Percentiles rank a stretch among this genome's conserved stretches.
Conservation (phyloP, 2,888 invertebrate genomes). For the Craniophora ligustri region DNA sequence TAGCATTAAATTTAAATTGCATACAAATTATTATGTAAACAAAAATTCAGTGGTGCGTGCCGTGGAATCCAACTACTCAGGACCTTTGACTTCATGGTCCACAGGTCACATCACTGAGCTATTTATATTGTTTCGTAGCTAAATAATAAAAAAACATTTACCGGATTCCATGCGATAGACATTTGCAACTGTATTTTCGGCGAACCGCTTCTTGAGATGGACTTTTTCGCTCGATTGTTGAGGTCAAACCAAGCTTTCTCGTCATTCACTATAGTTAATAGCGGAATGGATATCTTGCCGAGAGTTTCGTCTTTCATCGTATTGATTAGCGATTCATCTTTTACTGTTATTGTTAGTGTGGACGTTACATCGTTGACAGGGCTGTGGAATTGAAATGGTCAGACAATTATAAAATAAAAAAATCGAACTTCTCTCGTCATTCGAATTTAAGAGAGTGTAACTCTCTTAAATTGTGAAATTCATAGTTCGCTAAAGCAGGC, state of each 20-base stretch:
- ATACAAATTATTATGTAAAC: too few species aligned
- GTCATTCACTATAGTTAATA: slow-evolving; percentile 77
- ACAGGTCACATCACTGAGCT: too few species aligned
- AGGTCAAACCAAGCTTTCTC: slow-evolving; percentile 83
- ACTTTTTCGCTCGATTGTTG: slow-evolving; percentile 74
- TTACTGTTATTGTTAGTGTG: slow-evolving; percentile 76
- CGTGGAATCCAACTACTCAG: too few species aligned
- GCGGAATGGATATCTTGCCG: slow-evolving; percentile 79
- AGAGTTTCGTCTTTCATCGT: slow-evolving; percentile 69
- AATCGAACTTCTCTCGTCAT: too few species aligned
- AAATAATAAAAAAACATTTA: slow-evolving; percentile 55
- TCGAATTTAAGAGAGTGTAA: too few species aligned
- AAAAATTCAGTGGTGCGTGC: too few species aligned
- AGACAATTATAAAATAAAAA: too few species aligned
- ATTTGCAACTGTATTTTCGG: slow-evolving; percentile 80
- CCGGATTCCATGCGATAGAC: slow-evolving; percentile 84
- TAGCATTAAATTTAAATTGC: too few species aligned
- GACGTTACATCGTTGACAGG: slow-evolving; percentile 80
- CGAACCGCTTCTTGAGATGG: slow-evolving; percentile 75
- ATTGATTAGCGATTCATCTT: slow-evolving; percentile 76
- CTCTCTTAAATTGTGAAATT: too few species aligned
- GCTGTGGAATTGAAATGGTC: slow-evolving; percentile 65
- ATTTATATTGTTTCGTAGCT: slow-evolving; percentile 3
- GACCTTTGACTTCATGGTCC: too few species aligned
- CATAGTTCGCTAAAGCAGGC: too few species aligned